Conservation (phyloP, 2,797 vertebrate genomes). For the Mionectes olivaceus region DNA sequence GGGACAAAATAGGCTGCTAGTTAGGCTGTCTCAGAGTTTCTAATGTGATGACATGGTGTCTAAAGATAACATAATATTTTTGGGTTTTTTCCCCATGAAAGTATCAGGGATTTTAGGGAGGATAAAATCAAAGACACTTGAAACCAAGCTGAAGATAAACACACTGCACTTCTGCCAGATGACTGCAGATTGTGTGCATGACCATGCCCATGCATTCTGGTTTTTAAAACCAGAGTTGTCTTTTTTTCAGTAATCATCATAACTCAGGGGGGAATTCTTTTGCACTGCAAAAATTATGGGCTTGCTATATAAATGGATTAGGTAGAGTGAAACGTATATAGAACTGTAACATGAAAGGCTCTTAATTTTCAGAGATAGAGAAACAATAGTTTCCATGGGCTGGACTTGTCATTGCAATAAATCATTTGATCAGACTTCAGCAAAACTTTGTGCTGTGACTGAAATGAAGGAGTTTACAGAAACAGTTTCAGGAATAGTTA, state of each 20-base stretch:
- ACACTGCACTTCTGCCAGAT: background rate
- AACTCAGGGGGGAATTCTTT: background rate
- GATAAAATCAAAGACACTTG: background rate
- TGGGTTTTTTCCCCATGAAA: background rate
- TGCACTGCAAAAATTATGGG: background rate
- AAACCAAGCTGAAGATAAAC: background rate
- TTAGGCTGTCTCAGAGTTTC: background rate
- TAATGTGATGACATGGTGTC: background rate
- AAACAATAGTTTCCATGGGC: background rate
- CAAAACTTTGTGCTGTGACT: background rate
- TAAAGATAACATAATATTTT: background rate
- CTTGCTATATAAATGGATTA: background rate
- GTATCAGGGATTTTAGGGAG: background rate
- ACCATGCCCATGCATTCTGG: background rate
- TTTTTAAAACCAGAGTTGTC: background rate
- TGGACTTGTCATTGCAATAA: background rate
- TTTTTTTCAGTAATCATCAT: background rate
- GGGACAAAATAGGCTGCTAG: background rate
- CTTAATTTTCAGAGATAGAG: background rate
- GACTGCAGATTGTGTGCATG: background rate
- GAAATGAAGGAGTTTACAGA: background rate
- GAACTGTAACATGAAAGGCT: background rate
- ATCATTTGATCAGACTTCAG: background rate
- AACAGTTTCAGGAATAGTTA: background rate
- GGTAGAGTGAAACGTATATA: background rate